Evolutionary conservation across 37 sponge, comb jelly and placozoan genomes (phyloP).

Genomic region (Spongia lamella): DNA sequence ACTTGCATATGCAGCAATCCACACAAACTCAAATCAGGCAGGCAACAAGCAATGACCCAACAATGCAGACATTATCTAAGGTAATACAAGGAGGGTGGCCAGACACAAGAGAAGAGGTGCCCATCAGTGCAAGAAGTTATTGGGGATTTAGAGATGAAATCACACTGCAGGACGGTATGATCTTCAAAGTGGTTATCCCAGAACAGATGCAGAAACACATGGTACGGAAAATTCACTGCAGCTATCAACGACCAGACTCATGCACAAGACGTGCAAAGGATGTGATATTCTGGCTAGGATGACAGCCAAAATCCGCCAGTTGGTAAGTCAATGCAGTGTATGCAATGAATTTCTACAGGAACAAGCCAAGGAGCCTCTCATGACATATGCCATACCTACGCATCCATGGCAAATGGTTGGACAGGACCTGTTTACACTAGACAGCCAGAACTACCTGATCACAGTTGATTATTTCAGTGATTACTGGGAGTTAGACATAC

Average conservation of each 20-base stretch:
- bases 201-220: background rate
- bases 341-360: background rate
- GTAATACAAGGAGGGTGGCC: slow-evolving; percentile 16
- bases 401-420: slow-evolving; percentile 33
- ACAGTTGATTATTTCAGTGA: slow-evolving; percentile 38
- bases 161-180: slow-evolving; percentile 6
- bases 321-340: slow-evolving; percentile 6
- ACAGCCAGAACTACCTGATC: slow-evolving; percentile 36
- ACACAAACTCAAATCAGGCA: too few species aligned
- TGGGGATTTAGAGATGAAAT: slow-evolving; percentile 5
- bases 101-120: background rate
- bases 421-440: slow-evolving; percentile 16
- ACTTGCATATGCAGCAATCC: too few species aligned
- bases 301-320: slow-evolving; percentile 2
- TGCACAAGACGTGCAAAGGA: background rate
- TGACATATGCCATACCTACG: slow-evolving; percentile 13
- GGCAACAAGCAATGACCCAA: slow-evolving; percentile 6
- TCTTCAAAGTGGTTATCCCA: slow-evolving; percentile 4
- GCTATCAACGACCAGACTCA: slow-evolving; percentile 10
- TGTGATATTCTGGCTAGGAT: slow-evolving; percentile 29
- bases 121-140: background rate
- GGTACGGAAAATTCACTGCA: slow-evolving; percentile 10
- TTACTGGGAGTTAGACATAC: slow-evolving; percentile 6
- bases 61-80: slow-evolving; percentile 7
- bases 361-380: slow-evolving; percentile 26